Evolutionary conservation across 2,797 vertebrate species (phyloP).

Genomic region (Acestrorhynchus altus): DNA sequence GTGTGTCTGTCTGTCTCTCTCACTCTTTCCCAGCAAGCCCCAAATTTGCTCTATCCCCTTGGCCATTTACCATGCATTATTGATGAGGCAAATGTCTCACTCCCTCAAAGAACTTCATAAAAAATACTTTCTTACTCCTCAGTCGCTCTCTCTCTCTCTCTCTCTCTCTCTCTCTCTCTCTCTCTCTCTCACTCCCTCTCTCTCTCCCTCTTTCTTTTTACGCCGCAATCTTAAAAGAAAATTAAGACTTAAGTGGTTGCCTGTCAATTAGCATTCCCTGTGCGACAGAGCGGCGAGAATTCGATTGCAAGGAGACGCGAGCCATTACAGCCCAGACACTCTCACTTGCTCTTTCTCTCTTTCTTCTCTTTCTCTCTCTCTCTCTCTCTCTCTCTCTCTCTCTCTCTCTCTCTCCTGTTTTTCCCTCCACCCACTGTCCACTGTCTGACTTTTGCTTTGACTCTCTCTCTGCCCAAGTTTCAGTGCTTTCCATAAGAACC

Average conservation of each 20-base stretch:
- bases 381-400: neutral
- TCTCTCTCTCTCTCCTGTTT: neutral
- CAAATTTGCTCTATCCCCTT: slow-evolving; percentile 55
- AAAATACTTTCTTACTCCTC: slow-evolving; percentile 50
- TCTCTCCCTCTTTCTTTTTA: too few relatives aligned
- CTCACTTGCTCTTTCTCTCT: neutral
- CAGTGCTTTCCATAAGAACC: slow-evolving; percentile 26
- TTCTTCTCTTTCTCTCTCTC: neutral
- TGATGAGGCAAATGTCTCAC: slow-evolving; percentile 63
- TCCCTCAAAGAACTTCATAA: slow-evolving; percentile 48
- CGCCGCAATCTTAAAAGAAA: too few relatives aligned
- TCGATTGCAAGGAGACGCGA: slow-evolving; percentile 64
- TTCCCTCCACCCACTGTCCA: slow-evolving; percentile 20
- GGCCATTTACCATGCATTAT: slow-evolving; percentile 61
- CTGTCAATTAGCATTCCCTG: too few relatives aligned
- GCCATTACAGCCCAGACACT: slow-evolving; percentile 61
- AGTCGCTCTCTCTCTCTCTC: neutral
- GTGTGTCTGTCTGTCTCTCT: slow-evolving; percentile 12
- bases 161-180: slow-evolving; percentile 1
- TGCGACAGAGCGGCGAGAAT: slow-evolving; percentile 65
- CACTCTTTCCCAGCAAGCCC: slow-evolving; percentile 62
- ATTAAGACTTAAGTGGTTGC: slow-evolving; percentile 79
- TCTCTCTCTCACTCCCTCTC: neutral
- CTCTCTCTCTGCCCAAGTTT: neutral
- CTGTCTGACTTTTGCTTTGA: neutral